Evolutionary conservation across 1,140 invertebrate genomes (phyloP).

Genomic region (Ceratina japonica): DNA sequence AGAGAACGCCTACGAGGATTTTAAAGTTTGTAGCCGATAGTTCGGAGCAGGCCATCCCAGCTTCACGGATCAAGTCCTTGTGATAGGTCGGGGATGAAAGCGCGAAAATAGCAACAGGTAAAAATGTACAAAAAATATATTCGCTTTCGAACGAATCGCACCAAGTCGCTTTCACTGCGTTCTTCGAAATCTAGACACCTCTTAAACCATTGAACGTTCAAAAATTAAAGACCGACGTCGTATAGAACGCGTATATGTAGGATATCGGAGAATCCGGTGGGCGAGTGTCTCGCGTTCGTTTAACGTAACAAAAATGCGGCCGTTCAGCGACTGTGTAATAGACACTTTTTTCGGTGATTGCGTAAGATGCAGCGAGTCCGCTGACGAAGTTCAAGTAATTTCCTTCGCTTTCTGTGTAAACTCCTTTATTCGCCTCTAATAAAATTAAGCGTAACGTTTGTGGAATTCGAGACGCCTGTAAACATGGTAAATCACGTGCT

Average conservation of each 20-base stretch:
- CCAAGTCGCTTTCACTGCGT: slow-evolving; percentile 5
- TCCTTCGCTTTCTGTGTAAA: neutral
- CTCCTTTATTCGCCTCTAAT: neutral
- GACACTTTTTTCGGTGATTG: slow-evolving; percentile 11
- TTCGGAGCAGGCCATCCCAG: slow-evolving; percentile 13
- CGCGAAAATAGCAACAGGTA: slow-evolving; percentile 61
- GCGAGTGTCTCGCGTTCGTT: neutral
- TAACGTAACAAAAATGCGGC: neutral
- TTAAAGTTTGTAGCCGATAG: slow-evolving; percentile 49
- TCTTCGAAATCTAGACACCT: neutral
- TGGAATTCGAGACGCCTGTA: neutral
- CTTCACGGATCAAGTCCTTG: slow-evolving; percentile 59
- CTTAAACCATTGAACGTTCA: too few species aligned
- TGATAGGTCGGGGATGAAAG: slow-evolving; percentile 58
- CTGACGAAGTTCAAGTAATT: slow-evolving; percentile 3
- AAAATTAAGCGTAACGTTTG: neutral
- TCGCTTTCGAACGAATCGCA: neutral
- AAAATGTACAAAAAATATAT: slow-evolving; percentile 44
- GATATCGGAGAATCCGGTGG: neutral
- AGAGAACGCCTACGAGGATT: slow-evolving; percentile 60
- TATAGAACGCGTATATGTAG: neutral
- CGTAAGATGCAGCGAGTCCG: neutral
- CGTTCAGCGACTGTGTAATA: neutral
- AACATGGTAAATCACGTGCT: neutral
- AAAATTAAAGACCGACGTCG: neutral